Percentiles rank a stretch among this genome's conserved stretches.
Conservation (phyloP, 2,797 vertebrate species). For the Dicrostonyx torquatus region DNA sequence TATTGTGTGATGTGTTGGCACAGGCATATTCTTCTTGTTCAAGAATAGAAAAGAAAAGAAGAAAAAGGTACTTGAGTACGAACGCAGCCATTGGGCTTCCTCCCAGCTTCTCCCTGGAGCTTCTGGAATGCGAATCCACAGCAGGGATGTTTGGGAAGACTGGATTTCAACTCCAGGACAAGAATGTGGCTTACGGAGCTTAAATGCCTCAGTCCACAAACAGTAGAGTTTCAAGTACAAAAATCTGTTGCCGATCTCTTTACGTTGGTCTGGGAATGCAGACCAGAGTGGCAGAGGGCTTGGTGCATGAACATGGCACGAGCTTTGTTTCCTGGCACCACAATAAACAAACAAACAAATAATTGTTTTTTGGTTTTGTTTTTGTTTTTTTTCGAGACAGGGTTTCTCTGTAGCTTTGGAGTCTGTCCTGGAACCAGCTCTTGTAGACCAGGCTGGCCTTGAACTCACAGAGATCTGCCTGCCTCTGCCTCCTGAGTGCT, state of each 20-base stretch:
- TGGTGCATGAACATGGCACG: neutral
- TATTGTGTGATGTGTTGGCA: conserved; percentile 67
- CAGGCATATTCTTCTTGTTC: conserved; percentile 51
- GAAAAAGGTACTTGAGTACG: conserved; percentile 59
- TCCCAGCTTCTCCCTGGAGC: conserved; percentile 44
- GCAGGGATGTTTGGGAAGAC: conserved; percentile 27
- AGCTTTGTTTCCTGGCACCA: neutral
- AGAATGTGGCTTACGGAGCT: neutral
- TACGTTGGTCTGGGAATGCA: neutral
- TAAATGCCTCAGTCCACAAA: conserved; percentile 9
- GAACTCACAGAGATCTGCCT: too few species aligned
- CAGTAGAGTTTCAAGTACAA: neutral
- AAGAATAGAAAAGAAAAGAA: neutral
- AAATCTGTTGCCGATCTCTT: neutral
- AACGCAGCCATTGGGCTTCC: conserved; percentile 54
- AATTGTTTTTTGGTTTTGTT: neutral
- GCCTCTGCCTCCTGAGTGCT: too few species aligned
- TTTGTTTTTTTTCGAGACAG: too few species aligned
- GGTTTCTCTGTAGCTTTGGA: too few species aligned
- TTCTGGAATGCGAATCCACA: conserved; percentile 63
- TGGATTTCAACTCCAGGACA: conserved; percentile 40
- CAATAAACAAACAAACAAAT: neutral
- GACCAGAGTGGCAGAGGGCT: neutral
- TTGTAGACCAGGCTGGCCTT: too few species aligned
- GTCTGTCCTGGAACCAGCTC: too few species aligned